phyloP scores from a whole-genome alignment of 2,888 invertebrate species.

The Hyposoter didymator region DNA sequence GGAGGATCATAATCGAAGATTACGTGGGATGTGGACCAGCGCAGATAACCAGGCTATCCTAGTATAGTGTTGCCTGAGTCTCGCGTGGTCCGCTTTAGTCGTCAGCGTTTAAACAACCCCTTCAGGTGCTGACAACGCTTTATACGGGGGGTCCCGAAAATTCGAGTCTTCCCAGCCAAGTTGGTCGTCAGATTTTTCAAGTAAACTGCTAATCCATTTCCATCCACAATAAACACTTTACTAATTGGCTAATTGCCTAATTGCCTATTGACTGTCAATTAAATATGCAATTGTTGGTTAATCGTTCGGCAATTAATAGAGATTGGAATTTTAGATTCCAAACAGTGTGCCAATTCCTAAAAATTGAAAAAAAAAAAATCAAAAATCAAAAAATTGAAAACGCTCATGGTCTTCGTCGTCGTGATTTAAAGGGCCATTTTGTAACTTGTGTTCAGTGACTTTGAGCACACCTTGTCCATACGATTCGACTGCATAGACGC shows the following conservation, averaged over 20 bases:
- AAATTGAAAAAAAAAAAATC: background rate
- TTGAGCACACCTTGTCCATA: background rate
- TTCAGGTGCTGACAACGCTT: constrained; percentile 39
- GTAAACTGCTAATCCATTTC: background rate
- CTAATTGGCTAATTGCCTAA: background rate
- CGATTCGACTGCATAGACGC: background rate
- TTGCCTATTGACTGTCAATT: background rate
- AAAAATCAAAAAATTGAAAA: too few relatives aligned
- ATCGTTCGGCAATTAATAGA: background rate
- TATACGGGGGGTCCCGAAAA: background rate
- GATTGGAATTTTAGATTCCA: too few relatives aligned
- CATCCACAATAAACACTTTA: background rate
- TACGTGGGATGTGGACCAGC: constrained; percentile 81
- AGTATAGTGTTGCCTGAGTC: constrained; percentile 4
- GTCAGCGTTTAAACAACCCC: constrained; percentile 29
- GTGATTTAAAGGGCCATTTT: background rate
- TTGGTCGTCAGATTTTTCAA: background rate
- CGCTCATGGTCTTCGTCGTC: background rate
- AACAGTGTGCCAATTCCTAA: background rate
- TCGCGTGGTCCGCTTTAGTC: constrained; percentile 19
- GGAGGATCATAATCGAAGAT: constrained; percentile 79
- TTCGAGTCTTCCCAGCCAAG: background rate
- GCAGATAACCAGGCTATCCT: constrained; percentile 78
- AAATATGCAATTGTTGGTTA: background rate
- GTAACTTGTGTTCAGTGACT: background rate